phyloP scores from a whole-genome alignment of 2,797 vertebrate species.

The Echiichthys vipera region DNA sequence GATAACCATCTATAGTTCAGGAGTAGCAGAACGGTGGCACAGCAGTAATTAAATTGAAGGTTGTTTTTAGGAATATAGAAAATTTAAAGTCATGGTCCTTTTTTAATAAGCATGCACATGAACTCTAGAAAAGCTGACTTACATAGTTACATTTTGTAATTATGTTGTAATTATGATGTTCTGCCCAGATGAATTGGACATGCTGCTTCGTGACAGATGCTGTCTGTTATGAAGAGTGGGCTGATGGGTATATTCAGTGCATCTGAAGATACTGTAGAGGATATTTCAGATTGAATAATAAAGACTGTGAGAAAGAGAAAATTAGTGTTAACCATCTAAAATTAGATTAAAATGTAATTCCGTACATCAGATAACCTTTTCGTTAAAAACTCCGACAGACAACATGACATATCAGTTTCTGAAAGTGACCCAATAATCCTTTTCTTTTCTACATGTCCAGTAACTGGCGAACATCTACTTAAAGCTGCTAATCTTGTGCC shows the following conservation, averaged over 20 bases:
- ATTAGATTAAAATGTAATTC: conserved; percentile 6
- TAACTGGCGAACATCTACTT: conserved; percentile 39
- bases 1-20: conserved; percentile 76
- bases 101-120: conserved; percentile 53
- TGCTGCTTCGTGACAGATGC: conserved; percentile 38
- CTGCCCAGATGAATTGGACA: conserved; percentile 34
- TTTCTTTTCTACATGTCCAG: conserved; percentile 16
- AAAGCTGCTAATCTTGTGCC: conserved; percentile 47
- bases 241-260: conserved; percentile 36
- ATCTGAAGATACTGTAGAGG: conserved; percentile 45
- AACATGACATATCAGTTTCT: neutral
- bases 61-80: conserved; percentile 64
- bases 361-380: neutral
- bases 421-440: conserved; percentile 4
- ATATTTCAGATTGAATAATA: conserved; percentile 35
- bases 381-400: neutral
- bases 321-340: neutral
- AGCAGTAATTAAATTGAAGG: conserved; percentile 70
- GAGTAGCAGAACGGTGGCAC: conserved; percentile 27
- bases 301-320: conserved; percentile 18
- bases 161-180: conserved; percentile 68
- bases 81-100: conserved; percentile 59
- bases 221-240: conserved; percentile 13
- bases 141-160: conserved; percentile 71
- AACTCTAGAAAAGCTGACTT: conserved; percentile 53